Evolutionary conservation across 2,113 vertebrate genomes (phyloP), one percentile per base, ranked within the genome.

Genomic region (Orthonyx spaldingii): DNA sequence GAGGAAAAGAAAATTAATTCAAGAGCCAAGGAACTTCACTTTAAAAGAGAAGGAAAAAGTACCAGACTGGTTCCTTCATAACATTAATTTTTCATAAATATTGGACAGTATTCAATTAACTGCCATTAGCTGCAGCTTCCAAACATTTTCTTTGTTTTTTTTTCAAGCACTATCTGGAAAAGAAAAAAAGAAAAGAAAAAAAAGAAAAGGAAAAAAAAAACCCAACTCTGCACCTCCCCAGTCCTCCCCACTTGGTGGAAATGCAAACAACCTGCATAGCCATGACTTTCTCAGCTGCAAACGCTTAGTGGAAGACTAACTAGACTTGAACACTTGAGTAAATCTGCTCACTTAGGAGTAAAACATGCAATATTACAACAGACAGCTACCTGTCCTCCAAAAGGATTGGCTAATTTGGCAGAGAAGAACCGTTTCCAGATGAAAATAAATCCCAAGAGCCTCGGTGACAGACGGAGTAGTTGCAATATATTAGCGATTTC

Each of bases 401-500:
- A 87, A 80, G 81, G 69, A 95, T 77, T 78, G 59, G 82, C 77
- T 91, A 42, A 94, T 94, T 97, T 97, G 97, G 97, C 97, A 95
- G 96, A 94, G 94, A 93, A 92, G 66, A 90, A 42, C 85, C 2
- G 13, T 82, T 89, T 82, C 93, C 85, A n/a, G 47, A 93, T 44
- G 71, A 94, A 85, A 92, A 91, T 23, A 27, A 75, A 75, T 39
- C 46, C 87, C 46, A 84, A 76, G 50, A 95, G 92, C 88, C 96
- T 91, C 47, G 50, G 79, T 69, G 76, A 75, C 85, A 89, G 96
- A 89, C 57, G 5, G 6, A 69, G 85, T 37, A 59, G 89, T 94
- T 96, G 97, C 91, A 94, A 97, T 93, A 95, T 90, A 96, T 97
- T 94, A 98, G 98, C 96, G 10, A 84, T 71, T 97, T 96, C 97